A percentile compares a stretch with the other conserved stretches of the same genome.
phyloP scores from a whole-genome alignment of 2,113 vertebrate species.

The Ictidomys tridecemlineatus region DNA sequence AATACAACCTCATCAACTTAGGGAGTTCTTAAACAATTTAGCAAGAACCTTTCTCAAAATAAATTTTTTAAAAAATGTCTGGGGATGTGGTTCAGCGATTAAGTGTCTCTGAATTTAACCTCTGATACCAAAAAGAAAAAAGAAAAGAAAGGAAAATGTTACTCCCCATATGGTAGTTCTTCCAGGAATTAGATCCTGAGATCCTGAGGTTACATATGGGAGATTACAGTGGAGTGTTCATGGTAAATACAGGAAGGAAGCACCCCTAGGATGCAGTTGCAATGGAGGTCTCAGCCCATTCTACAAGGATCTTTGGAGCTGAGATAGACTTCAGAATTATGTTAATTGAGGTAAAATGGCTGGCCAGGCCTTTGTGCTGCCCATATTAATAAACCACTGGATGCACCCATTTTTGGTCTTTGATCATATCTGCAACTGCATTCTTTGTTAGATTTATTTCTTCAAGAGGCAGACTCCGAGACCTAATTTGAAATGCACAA shows the following conservation, averaged over 20 bases:
- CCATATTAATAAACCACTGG: background rate
- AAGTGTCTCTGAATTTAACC: too few species aligned
- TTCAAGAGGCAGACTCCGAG: background rate
- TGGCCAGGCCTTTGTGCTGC: background rate
- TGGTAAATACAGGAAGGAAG: background rate
- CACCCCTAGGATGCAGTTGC: too few species aligned
- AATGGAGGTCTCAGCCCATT: background rate
- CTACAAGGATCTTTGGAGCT: background rate
- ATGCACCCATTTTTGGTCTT: background rate
- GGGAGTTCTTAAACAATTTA: too few species aligned
- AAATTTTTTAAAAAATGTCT: too few species aligned
- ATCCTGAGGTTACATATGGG: too few species aligned
- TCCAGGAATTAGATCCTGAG: background rate
- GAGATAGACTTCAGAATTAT: too few species aligned
- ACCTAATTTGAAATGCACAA: background rate
- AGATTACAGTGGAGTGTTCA: background rate
- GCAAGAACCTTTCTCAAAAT: too few species aligned
- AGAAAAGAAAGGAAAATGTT: background rate
- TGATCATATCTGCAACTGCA: background rate
- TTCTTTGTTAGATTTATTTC: background rate
- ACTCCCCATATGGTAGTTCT: background rate
- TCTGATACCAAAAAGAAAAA: too few species aligned
- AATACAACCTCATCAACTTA: too few species aligned
- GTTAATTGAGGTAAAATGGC: background rate
- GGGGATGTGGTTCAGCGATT: too few species aligned